Evolutionary conservation across 2,113 vertebrate species (phyloP), one percentile per base, ranked within the genome.

Genomic region (Coturnix japonica): DNA sequence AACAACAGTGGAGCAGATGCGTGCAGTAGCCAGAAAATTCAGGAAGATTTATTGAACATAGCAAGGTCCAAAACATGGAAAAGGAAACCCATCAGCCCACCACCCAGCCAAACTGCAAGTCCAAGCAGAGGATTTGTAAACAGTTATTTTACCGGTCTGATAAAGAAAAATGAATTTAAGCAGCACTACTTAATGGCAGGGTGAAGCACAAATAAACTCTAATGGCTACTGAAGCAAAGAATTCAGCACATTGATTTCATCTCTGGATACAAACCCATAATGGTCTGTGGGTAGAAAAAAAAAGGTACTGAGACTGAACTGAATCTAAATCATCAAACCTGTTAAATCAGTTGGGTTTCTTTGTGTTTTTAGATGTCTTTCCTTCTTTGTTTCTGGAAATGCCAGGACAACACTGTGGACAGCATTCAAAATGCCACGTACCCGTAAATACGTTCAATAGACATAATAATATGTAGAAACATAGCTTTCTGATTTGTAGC

Each of bases 1-100:
- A 89, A 85, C 85, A 82, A 85, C 75, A 95, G 28, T 87, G 94
- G 47, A 92, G 78, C 71, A 92, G 67, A 80, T 82, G 74, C 33
- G 31, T 76, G 33, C 71, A 89, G 49, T 47, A 73, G 75, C 75
- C 77, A 90, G 70, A 41, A 92, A 72, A 89, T 87, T 67, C 60
- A 53, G 46, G 37, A 81, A 12, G 54, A 56, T 82, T 92, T 89
- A 73, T 74, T 91, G 78, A 91, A 79, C 76, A 75, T 56, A 65
- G 53, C 0, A 1, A 74, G 44, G 19, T 49, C 89, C 30, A 71
- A 77, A 85, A 64, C n/a, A 31, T 43, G 37, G 37, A 37, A 8
- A 37, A 56, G 43, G 31, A 94, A 87, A 82, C 3, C 5, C 51
- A 44, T 64, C 60, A 65, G 65, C 31, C 13, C 72, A 49, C 7